These are phyloP conservation scores for Noctua janthe DNA, from an alignment of 2,888 invertebrate species.

Conservation along the genomic window DNA sequence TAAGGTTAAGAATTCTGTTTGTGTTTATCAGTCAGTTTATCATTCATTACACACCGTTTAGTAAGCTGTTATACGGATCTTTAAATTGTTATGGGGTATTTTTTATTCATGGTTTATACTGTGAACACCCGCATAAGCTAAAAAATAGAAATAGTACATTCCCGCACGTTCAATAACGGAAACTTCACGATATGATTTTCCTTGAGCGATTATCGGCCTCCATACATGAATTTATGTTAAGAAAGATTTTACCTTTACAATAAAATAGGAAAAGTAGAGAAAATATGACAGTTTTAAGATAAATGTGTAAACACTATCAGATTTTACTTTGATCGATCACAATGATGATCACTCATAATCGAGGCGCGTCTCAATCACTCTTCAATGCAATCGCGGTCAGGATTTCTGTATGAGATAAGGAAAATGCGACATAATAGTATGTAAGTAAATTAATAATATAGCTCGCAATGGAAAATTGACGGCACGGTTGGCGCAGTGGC, in stretches of 20 bases:
- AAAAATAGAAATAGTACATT: constrained; percentile 10
- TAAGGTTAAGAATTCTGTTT: constrained; percentile 11
- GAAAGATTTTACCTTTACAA: background rate
- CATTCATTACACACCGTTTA: too few species aligned
- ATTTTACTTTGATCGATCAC: constrained; percentile 42
- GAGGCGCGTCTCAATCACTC: constrained; percentile 16
- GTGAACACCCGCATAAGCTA: background rate
- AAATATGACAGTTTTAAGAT: constrained; percentile 12
- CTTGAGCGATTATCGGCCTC: constrained; percentile 1
- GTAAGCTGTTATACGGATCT: background rate
- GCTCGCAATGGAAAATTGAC: background rate
- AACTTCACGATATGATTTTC: constrained; percentile 22
- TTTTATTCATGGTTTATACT: background rate
- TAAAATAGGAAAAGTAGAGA: background rate
- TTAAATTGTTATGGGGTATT: background rate
- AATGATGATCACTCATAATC: constrained; percentile 20
- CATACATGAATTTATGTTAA: background rate
- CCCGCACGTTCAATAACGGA: background rate
- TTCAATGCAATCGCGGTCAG: constrained; percentile 3
- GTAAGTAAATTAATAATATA: background rate
- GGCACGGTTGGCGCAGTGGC: too few species aligned
- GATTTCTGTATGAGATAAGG: constrained; percentile 30
- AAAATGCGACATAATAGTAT: background rate
- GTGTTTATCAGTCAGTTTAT: background rate
- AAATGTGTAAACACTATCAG: constrained; percentile 25